Conservation (phyloP, 2,888 invertebrate genomes). For the Microplitis manilae region DNA sequence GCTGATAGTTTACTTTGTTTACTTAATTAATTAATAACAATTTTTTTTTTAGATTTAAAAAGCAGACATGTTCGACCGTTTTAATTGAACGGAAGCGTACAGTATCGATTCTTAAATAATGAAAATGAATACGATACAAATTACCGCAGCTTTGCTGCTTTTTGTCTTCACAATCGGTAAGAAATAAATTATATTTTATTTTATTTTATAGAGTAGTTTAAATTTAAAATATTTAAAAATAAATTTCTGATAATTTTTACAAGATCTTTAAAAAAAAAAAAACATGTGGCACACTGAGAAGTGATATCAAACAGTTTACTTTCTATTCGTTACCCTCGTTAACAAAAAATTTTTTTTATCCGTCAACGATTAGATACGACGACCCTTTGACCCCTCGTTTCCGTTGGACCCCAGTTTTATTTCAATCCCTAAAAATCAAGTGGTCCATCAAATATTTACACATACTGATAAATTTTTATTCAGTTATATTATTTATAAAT, state of each 20-base stretch:
- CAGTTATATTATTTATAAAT: not conserved
- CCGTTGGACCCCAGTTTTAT: constrained; percentile 60
- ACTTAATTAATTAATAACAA: not conserved
- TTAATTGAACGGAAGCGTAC: not conserved
- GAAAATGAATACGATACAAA: constrained; percentile 24
- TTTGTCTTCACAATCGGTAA: constrained; percentile 32
- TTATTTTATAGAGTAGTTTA: not conserved
- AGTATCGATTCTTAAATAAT: constrained; percentile 19
- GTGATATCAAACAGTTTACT: constrained; percentile 55
- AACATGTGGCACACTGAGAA: constrained; percentile 39
- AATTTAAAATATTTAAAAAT: not conserved
- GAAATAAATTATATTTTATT: not conserved
- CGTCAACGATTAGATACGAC: constrained; percentile 63
- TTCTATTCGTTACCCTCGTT: constrained; percentile 60
- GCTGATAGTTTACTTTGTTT: too few relatives aligned
- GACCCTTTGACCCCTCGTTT: constrained; percentile 65
- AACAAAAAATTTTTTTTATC: constrained; percentile 62
- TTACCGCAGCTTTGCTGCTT: constrained; percentile 13
- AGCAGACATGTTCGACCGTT: constrained; percentile 49
- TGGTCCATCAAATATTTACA: constrained; percentile 37
- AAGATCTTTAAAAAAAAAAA: constrained; percentile 1
- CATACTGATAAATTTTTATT: not conserved
- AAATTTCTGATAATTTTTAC: not conserved
- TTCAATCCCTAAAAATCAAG: constrained; percentile 56
- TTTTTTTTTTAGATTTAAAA: constrained; percentile 51